These are phyloP conservation scores for Chaetodon trifascialis DNA, from an alignment of 2,113 vertebrate species.

Conservation along the genomic window DNA sequence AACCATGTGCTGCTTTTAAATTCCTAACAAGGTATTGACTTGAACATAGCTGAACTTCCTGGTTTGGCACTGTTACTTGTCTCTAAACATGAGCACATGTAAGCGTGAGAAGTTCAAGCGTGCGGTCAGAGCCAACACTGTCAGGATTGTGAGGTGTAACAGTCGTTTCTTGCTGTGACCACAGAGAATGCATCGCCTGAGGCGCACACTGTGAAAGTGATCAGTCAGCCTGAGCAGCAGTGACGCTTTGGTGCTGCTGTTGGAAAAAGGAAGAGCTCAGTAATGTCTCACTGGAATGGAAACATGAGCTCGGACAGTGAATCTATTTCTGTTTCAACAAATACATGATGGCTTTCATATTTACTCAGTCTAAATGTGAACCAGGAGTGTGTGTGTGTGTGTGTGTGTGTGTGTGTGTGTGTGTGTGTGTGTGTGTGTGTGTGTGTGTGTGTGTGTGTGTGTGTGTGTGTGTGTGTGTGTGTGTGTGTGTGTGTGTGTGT, in stretches of 20 bases:
- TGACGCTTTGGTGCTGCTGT: neutral
- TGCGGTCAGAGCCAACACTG: neutral
- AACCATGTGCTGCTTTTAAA: neutral
- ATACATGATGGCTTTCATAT: slow-evolving; percentile 10
- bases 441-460: slow-evolving; percentile 30
- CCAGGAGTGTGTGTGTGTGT: neutral
- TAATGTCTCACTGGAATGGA: neutral
- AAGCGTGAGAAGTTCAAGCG: neutral
- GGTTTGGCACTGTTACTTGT: neutral
- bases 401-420: slow-evolving; percentile 29
- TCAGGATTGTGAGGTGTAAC: neutral
- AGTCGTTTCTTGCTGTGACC: neutral
- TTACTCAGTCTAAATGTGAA: slow-evolving; percentile 47
- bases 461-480: slow-evolving; percentile 9
- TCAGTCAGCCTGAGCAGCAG: neutral
- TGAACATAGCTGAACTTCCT: neutral
- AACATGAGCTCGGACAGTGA: neutral
- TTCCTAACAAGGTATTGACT: neutral
- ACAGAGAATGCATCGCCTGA: neutral
- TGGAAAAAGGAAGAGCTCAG: neutral
- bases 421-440: slow-evolving; percentile 29
- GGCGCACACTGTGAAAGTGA: neutral
- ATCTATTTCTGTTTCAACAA: slow-evolving; percentile 46
- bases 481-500: neutral
- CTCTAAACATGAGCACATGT: neutral